A percentile compares a stretch with the other conserved stretches of the same genome.
Evolutionary conservation across 2,113 vertebrate genomes (phyloP).

Genomic region (Dicrurus megarhynchus): DNA sequence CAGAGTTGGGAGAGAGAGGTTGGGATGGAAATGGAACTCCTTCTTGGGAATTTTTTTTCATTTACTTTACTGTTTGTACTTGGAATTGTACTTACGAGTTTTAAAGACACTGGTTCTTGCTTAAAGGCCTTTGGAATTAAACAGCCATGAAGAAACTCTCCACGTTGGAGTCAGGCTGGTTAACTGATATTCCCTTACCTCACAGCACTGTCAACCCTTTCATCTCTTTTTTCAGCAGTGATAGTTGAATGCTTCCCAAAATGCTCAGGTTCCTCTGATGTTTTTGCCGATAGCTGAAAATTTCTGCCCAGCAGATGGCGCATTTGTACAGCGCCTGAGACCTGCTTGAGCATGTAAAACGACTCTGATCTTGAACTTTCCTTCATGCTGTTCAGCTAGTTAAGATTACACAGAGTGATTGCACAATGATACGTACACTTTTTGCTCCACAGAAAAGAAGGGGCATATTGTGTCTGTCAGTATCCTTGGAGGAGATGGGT

Average conservation of each 20-base stretch:
- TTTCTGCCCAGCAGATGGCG: slow-evolving; percentile 38
- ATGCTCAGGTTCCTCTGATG: background rate
- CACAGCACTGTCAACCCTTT: background rate
- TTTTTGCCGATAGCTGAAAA: background rate
- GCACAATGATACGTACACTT: background rate
- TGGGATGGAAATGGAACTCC: background rate
- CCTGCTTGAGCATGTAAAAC: background rate
- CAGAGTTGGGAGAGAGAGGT: background rate
- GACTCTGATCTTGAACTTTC: background rate
- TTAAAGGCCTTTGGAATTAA: background rate
- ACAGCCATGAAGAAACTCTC: background rate
- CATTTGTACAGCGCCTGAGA: background rate
- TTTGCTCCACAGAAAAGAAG: background rate
- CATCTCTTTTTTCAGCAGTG: background rate
- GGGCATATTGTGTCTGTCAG: background rate
- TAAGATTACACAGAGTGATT: background rate
- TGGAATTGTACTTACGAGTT: background rate
- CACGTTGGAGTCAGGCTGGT: background rate
- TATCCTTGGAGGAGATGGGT: background rate
- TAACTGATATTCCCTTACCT: background rate
- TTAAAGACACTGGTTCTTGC: background rate
- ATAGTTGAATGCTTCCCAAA: background rate
- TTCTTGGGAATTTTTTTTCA: background rate
- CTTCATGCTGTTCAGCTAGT: background rate
- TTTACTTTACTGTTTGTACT: background rate